Evolutionary conservation across 2,888 invertebrate species (phyloP).

Genomic region (Pammene aurita): DNA sequence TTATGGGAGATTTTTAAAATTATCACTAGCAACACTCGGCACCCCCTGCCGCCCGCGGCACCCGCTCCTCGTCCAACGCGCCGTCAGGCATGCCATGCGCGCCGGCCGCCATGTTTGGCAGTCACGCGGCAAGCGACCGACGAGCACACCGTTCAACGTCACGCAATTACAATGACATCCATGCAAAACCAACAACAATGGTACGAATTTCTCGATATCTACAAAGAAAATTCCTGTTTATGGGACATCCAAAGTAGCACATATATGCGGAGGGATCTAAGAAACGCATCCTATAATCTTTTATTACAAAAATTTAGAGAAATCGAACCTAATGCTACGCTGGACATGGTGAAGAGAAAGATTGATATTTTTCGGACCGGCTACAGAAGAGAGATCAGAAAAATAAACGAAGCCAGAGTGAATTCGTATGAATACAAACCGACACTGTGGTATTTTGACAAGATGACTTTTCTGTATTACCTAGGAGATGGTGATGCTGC

Average conservation of each 20-base stretch:
- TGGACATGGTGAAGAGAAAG: constrained; percentile 40
- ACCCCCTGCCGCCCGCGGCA: not conserved
- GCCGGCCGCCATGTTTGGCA: constrained; percentile 38
- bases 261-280: constrained; percentile 31
- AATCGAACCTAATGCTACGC: constrained; percentile 32
- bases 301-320: constrained; percentile 32
- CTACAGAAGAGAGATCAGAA: constrained; percentile 37
- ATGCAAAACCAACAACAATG: constrained; percentile 19
- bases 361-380: constrained; percentile 41
- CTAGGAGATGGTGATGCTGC: not conserved
- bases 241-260: constrained; percentile 32
- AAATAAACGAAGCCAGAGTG: constrained; percentile 22
- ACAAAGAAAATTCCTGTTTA: constrained; percentile 34
- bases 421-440: constrained; percentile 27
- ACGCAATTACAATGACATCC: not conserved
- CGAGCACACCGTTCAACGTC: constrained; percentile 12
- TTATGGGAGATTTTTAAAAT: not conserved
- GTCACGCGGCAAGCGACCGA: constrained; percentile 15
- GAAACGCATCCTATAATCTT: constrained; percentile 30
- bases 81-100: constrained; percentile 4
- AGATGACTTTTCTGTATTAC: constrained; percentile 32
- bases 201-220: constrained; percentile 35
- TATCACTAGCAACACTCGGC: constrained; percentile 17
- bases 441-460: constrained; percentile 40
- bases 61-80: not conserved